Evolutionary conservation across 2,113 vertebrate species (phyloP), one percentile per base, ranked within the genome.

Genomic region (Butorides virescens): DNA sequence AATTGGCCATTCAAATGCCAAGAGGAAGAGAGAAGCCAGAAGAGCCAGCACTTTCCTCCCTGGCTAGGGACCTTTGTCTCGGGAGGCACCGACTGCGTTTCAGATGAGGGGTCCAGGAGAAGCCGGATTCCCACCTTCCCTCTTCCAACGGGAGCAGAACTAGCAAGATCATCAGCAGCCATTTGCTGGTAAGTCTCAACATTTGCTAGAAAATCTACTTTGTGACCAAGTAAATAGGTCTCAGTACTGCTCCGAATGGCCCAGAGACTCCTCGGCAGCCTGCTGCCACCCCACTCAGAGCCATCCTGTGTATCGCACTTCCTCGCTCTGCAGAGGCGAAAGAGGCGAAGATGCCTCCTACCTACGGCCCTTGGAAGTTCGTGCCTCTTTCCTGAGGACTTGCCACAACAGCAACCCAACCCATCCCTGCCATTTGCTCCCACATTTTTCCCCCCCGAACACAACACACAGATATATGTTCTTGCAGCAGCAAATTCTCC

Each of bases 391-490:
- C 32, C 27, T 5, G 26, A 25, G 65, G 44, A 23, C 49, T 42
- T 58, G 34, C 55, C 44, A 36, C 14, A 39, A 36, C 76, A 83
- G 27, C 59, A 73, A 21, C 34, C 9, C 25, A n/a, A 39, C 4
- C 23, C n/a, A 34, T 34, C 17, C 4, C 32, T 27, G 78, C 42
- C 53, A 39, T 49, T 13, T 37, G 53, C 77, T n/a, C 42, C 47
- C 47, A 26, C 2, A 0, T 34, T 93, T 67, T 67, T 47, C 36
- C n/a, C 44, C 44, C 5, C 44, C 6, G 2, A 4, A 53, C 15
- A 37, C n/a, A n/a, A 44, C 29, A 18, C 0, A 0, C 56, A 47
- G 37, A 39, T 20, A 21, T 0, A 58, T 1, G 1, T 36, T 49
- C 53, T 15, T 77, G 37, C 44, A 58, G n/a, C 7, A 79, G 49